These are phyloP conservation scores for Indicator indicator DNA, from an alignment of 2,113 vertebrate species.

Conservation along the genomic window DNA sequence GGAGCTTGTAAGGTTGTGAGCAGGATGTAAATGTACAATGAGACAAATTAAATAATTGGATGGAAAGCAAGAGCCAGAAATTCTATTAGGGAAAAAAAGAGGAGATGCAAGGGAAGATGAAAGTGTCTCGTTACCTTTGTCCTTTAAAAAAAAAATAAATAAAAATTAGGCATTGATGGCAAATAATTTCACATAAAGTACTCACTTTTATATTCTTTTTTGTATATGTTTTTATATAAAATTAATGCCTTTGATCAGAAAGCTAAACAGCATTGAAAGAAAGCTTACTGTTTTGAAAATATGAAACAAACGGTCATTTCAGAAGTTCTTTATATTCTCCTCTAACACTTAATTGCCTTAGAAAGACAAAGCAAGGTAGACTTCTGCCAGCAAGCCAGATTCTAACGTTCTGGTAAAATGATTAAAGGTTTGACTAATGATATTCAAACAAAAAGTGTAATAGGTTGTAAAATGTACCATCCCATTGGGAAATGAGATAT, in stretches of 20 bases:
- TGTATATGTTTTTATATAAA: not conserved
- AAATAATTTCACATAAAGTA: not conserved
- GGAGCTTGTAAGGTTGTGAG: not conserved
- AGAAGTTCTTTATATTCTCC: constrained; percentile 49
- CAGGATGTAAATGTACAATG: not conserved
- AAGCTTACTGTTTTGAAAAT: constrained; percentile 23
- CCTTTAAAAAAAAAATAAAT: not conserved
- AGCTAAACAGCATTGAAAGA: not conserved
- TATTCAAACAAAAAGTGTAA: constrained; percentile 67
- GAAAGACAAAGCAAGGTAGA: constrained; percentile 60
- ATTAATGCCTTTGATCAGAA: not conserved
- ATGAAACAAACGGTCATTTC: constrained; percentile 20
- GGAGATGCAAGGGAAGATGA: not conserved
- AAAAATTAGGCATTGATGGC: not conserved
- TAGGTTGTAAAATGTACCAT: constrained; percentile 65
- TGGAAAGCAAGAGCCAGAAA: constrained; percentile 7
- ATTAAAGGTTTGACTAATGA: constrained; percentile 71
- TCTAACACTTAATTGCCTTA: constrained; percentile 56
- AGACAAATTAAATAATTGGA: constrained; percentile 49
- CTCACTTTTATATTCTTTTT: not conserved
- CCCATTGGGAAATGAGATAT: constrained; percentile 53
- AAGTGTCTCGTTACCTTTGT: not conserved
- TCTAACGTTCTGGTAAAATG: constrained; percentile 67
- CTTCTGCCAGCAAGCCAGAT: constrained; percentile 36
- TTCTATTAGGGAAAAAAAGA: constrained; percentile 38